Conservation (phyloP, 2,797 vertebrate species). For the Otolemur crassicaudatus region DNA sequence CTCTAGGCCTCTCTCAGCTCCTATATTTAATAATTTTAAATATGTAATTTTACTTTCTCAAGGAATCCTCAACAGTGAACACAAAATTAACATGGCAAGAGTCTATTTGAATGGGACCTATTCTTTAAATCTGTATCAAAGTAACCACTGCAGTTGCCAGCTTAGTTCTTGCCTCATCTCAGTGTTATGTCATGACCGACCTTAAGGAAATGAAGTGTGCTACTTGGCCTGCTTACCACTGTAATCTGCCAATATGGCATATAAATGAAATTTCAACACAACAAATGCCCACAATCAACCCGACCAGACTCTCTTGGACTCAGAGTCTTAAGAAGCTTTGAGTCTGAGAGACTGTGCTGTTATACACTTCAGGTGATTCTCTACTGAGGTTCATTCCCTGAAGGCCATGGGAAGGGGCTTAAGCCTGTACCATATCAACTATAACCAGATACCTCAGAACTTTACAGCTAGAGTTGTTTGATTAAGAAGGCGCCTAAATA, state of each 20-base stretch:
- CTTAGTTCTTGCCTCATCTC: not conserved
- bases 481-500: not conserved
- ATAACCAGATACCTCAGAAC: not conserved
- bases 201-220: not conserved
- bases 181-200: not conserved
- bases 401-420: not conserved
- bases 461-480: not conserved
- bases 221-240: not conserved
- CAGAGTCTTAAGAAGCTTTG: not conserved
- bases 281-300: not conserved
- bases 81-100: not conserved
- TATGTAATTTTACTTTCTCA: conserved; percentile 25
- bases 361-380: not conserved
- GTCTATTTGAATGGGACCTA: not conserved
- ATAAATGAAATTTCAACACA: not conserved
- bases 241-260: not conserved
- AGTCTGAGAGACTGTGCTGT: not conserved
- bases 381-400: not conserved
- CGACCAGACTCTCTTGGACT: not conserved
- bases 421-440: not conserved
- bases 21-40: not conserved
- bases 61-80: not conserved
- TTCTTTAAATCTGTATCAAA: not conserved
- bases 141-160: not conserved
- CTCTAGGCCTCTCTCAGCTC: not conserved